phyloP scores from a whole-genome alignment of 2,888 invertebrate species.

The Baccha elongata region DNA sequence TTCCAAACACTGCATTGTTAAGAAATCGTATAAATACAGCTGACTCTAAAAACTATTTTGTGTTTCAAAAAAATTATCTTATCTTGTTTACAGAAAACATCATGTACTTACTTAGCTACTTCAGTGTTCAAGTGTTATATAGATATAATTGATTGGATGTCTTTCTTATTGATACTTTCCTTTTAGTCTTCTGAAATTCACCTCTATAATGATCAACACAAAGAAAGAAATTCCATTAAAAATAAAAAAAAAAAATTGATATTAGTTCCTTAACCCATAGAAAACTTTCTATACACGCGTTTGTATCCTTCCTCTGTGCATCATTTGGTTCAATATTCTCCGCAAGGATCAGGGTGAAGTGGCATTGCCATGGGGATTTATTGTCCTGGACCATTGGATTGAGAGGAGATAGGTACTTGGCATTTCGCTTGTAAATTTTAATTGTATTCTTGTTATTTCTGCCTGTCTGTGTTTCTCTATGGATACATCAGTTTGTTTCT shows the following conservation, averaged over 20 bases:
- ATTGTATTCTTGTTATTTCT: constrained; percentile 53
- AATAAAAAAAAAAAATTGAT: constrained; percentile 50
- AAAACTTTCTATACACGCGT: constrained; percentile 15
- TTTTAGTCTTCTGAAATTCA: constrained; percentile 6
- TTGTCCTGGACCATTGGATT: constrained; percentile 38
- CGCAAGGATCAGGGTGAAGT: constrained; percentile 5
- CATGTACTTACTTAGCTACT: too few relatives aligned
- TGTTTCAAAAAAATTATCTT: too few relatives aligned
- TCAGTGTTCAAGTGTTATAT: too few relatives aligned
- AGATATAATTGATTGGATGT: too few relatives aligned
- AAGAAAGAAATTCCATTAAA: constrained; percentile 33
- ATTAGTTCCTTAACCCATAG: constrained; percentile 40
- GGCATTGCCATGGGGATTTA: constrained; percentile 28
- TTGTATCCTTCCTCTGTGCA: constrained; percentile 32
- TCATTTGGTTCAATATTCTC: constrained; percentile 52
- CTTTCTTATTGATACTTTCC: too few relatives aligned
- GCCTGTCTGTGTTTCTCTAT: constrained; percentile 6
- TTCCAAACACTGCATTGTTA: too few relatives aligned
- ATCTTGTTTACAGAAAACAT: too few relatives aligned
- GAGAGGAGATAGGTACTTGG: constrained; percentile 43
- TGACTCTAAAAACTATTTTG: too few relatives aligned
- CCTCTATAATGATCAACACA: constrained; percentile 15
- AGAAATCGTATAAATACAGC: too few relatives aligned
- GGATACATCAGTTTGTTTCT: background rate
- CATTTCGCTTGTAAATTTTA: constrained; percentile 56